Evolutionary conservation across 2,113 vertebrate species (phyloP).

Genomic region (Microcebus ravelobensis): DNA sequence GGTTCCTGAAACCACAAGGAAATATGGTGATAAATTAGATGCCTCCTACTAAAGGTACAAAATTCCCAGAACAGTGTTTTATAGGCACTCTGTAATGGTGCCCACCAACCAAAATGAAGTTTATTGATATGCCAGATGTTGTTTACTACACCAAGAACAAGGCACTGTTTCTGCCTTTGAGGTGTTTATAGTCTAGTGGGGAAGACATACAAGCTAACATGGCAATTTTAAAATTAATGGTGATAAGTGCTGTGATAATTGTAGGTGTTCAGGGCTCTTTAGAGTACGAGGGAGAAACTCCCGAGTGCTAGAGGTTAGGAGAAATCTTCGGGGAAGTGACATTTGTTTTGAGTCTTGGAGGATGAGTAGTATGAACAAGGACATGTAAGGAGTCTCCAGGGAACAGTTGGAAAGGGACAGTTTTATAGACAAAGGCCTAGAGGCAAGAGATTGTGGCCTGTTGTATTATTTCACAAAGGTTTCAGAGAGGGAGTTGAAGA

Average conservation of each 20-base stretch:
- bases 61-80: not conserved
- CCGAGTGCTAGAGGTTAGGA: not conserved
- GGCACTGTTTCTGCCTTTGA: not conserved
- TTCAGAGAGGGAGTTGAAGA: not conserved
- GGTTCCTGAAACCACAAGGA: conserved; percentile 7
- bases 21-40: not conserved
- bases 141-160: not conserved
- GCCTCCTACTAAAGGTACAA: not conserved
- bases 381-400: not conserved
- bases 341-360: not conserved
- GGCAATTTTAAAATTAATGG: not conserved
- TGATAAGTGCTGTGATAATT: not conserved
- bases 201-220: not conserved
- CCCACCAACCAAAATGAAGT: not conserved
- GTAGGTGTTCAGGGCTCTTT: not conserved
- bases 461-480: not conserved
- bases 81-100: not conserved
- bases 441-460: not conserved
- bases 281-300: not conserved
- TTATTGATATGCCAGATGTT: not conserved
- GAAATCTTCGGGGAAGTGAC: not conserved
- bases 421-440: not conserved
- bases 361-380: not conserved
- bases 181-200: not conserved
- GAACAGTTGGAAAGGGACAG: not conserved